These are phyloP conservation scores for Haliclona indistincta DNA, from an alignment of 37 sponge, comb jelly and placozoan species.

Conservation along the genomic window DNA sequence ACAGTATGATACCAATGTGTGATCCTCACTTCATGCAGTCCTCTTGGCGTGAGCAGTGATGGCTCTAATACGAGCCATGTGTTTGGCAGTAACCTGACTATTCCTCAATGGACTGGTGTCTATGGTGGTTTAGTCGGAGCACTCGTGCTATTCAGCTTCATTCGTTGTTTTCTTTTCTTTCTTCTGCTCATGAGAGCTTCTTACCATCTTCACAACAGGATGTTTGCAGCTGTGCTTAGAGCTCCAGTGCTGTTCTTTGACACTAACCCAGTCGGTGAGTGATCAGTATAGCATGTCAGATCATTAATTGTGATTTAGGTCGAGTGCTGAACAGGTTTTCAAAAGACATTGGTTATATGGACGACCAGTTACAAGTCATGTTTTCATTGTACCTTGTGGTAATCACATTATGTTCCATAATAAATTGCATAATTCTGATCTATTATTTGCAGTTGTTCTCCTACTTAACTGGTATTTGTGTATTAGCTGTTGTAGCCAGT, in stretches of 20 bases:
- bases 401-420: too few species aligned
- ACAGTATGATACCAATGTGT: background rate
- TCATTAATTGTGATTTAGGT: too few species aligned
- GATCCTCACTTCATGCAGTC: background rate
- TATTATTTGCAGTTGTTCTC: too few species aligned
- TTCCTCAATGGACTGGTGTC: slow-evolving; percentile 17
- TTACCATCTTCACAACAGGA: slow-evolving; percentile 54
- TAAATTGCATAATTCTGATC: too few species aligned
- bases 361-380: slow-evolving; percentile 45
- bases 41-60: background rate
- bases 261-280: too few species aligned
- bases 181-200: slow-evolving; percentile 50
- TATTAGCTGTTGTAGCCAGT: slow-evolving; percentile 45
- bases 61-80: background rate
- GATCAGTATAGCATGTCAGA: too few species aligned
- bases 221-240: slow-evolving; percentile 60
- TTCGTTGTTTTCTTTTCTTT: slow-evolving; percentile 28
- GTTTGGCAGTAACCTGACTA: background rate
- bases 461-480: too few species aligned
- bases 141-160: slow-evolving; percentile 26
- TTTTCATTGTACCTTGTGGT: slow-evolving; percentile 54
- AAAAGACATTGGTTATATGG: slow-evolving; percentile 31
- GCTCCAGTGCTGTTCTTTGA: too few species aligned
- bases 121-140: slow-evolving; percentile 31
- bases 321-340: slow-evolving; percentile 60